Percentiles rank a stretch among this genome's conserved stretches.
These are phyloP conservation scores for Acropternis orthonyx DNA, from an alignment of 2,797 vertebrate genomes.

Conservation along the genomic window DNA sequence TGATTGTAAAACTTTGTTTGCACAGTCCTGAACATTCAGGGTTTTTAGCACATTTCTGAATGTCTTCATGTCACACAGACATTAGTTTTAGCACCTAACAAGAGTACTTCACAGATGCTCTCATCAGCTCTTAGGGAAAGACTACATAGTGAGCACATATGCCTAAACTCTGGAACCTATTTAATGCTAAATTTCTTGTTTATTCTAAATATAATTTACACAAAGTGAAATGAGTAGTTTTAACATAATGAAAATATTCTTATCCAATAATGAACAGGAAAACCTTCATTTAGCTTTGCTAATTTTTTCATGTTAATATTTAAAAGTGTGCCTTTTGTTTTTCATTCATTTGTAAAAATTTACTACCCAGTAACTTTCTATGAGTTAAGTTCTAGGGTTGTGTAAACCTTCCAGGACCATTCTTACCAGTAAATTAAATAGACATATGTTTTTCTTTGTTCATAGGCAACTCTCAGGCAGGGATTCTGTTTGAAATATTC, in stretches of 20 bases:
- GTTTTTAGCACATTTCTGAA: neutral
- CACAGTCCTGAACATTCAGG: neutral
- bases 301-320: neutral
- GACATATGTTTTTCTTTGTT: neutral
- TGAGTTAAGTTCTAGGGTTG: neutral
- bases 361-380: neutral
- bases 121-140: neutral
- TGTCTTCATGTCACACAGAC: neutral
- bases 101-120: neutral
- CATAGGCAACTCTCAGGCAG: neutral
- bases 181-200: neutral
- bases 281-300: neutral
- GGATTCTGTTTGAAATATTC: neutral
- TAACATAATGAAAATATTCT: neutral
- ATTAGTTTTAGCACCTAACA: neutral
- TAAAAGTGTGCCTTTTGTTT: neutral
- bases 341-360: neutral
- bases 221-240: neutral
- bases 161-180: neutral
- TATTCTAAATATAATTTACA: neutral
- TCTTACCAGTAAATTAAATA: neutral
- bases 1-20: neutral
- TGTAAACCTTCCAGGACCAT: neutral
- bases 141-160: neutral
- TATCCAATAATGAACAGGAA: neutral